Conservation (phyloP, 35 echinoderm and acorn worm species). For the Lytechinus variegatus region DNA sequence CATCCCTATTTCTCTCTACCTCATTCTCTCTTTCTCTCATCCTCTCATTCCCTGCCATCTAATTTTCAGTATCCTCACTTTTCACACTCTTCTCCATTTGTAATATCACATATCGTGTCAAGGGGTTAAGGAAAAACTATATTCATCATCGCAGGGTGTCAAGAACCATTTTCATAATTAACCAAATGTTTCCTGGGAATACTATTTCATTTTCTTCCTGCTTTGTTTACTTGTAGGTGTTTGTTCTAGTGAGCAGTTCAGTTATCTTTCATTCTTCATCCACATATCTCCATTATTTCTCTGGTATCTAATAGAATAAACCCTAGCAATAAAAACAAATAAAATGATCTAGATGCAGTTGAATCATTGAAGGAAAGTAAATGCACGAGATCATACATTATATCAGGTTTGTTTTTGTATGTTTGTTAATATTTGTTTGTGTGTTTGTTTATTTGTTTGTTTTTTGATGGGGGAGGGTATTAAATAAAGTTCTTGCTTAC, state of each 20-base stretch:
- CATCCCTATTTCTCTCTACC: not conserved
- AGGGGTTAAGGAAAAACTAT: not conserved
- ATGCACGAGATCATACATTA: too few species aligned
- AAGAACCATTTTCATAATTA: not conserved
- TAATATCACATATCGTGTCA: not conserved
- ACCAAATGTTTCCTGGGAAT: not conserved
- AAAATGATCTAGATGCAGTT: too few species aligned
- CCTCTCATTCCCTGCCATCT: not conserved
- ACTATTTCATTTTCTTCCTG: not conserved
- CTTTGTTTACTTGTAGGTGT: not conserved
- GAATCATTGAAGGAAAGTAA: too few species aligned
- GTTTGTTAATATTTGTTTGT: too few species aligned
- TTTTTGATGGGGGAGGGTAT: too few species aligned
- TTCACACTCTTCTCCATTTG: not conserved
- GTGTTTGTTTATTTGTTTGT: too few species aligned
- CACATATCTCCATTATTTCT: too few species aligned
- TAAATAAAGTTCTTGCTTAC: too few species aligned
- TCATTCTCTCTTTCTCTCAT: not conserved
- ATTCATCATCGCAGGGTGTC: not conserved
- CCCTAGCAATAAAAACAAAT: too few species aligned
- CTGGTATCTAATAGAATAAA: too few species aligned
- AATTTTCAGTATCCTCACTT: not conserved
- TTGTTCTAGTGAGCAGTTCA: not conserved
- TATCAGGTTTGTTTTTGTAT: too few species aligned
- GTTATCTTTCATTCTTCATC: not conserved